Percentiles rank a stretch among this genome's conserved stretches.
Conservation (phyloP, 2,797 vertebrate species). For the Acanthornis magna region DNA sequence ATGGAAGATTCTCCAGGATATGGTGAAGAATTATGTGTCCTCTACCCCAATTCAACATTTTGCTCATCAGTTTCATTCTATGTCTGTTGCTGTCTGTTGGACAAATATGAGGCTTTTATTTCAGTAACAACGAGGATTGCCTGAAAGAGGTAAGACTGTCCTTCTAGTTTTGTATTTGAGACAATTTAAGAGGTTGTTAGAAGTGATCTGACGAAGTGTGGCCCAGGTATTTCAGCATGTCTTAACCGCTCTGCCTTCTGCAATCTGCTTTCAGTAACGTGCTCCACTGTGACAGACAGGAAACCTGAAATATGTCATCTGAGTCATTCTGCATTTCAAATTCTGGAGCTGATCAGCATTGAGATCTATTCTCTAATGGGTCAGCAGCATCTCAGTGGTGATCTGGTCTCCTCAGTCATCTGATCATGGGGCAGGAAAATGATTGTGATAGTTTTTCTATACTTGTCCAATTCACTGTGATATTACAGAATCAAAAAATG, state of each 20-base stretch:
- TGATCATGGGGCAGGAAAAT: neutral
- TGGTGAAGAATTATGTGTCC: neutral
- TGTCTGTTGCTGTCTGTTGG: neutral
- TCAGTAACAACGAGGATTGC: neutral
- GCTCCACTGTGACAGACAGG: neutral
- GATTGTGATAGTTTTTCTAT: neutral
- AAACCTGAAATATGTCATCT: neutral
- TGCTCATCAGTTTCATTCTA: neutral
- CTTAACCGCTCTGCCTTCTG: neutral
- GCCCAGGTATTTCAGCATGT: neutral
- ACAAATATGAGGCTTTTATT: neutral
- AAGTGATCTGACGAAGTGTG: neutral
- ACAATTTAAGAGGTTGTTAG: neutral
- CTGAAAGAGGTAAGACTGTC: neutral
- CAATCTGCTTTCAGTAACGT: neutral
- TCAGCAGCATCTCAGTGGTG: neutral
- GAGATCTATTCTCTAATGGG: neutral
- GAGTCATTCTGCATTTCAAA: neutral
- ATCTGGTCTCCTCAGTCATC: neutral
- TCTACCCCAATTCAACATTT: neutral
- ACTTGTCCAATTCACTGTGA: neutral
- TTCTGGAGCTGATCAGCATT: neutral
- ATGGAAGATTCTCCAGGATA: neutral
- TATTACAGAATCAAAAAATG: neutral
- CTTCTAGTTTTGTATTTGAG: neutral